Conservation (phyloP, 2,888 invertebrate species). For the Synergus japonicus region DNA sequence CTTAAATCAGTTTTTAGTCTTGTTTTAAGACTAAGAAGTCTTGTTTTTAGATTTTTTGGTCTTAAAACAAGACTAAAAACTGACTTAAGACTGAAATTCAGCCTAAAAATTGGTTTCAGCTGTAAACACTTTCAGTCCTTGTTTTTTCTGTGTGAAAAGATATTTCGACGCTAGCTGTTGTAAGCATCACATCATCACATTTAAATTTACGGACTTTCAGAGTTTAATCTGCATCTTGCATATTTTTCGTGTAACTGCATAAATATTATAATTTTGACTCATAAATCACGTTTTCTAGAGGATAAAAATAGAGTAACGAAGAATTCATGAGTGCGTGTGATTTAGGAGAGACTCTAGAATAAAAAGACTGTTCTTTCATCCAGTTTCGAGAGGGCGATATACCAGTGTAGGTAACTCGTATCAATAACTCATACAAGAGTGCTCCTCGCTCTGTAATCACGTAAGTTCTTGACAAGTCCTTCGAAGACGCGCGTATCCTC, state of each 20-base stretch:
- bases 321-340: slow-evolving; percentile 4
- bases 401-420: too few species aligned
- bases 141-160: too few species aligned
- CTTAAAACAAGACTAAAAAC: too few species aligned
- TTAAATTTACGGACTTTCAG: neutral
- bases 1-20: too few species aligned
- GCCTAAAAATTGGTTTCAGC: too few species aligned
- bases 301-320: neutral
- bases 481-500: slow-evolving; percentile 6
- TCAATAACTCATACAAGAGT: neutral
- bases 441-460: slow-evolving; percentile 7
- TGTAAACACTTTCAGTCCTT: too few species aligned
- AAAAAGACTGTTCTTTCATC: neutral
- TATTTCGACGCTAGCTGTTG: too few species aligned
- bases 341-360: neutral
- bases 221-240: neutral
- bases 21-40: too few species aligned
- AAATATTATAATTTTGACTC: neutral
- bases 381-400: neutral
- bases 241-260: neutral
- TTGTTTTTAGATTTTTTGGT: too few species aligned
- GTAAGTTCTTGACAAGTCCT: slow-evolving; percentile 6
- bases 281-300: neutral
- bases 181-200: neutral
- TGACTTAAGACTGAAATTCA: too few species aligned